Base-by-base conservation (phyloP, 2,888 invertebrate genomes). In the Cephus runcator region DNA sequence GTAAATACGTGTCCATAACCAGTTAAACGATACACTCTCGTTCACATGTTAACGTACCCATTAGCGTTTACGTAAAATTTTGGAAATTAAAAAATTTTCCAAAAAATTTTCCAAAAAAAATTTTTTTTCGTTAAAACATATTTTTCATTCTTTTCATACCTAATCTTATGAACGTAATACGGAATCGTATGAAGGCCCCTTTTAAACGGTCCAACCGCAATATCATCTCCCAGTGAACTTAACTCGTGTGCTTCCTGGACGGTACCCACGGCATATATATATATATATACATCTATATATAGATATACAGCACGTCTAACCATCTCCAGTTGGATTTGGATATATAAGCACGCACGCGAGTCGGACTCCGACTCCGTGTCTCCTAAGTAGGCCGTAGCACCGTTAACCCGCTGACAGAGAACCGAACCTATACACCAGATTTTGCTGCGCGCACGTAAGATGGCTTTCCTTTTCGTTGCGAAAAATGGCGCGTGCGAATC, bases 391-490 rank as follows among this genome's bases (percentile, higher is more conserved):
- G 87, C 87, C 91, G 87, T 86, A 88, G 87, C 88, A 91, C 91
- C 91, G 91, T 91, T 91, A 91, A 86, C 88, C 89, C 87, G 86
- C 87, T 89, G 88, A 88, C 89, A 87, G 85, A 85, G 85, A 86
- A 79, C 80, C 79, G 83, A 81, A 83, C 85, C 83, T 81, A 77
- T 76, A 81, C 83, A 80, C 80, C 83, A 79, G 83, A 89, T 89
- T 90, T 89, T 87, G 88, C 89, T 87, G 87, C 84, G 83, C 84
- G 83, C 84, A 84, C 85, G 85, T 83, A 84, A 84, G 82, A 85
- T 85, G 88, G 91, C 91, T 91, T 91, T 91, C 91, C 91, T 91
- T 91, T 91, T 91, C 91, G 85, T 91, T 90, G 88, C 89, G 91
- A 91, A 91, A 91, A 91, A 91, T 91, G 88, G 90, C 89, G 90